Conservation (phyloP, 2,888 invertebrate genomes). For the Tromatobia lineatoria region DNA sequence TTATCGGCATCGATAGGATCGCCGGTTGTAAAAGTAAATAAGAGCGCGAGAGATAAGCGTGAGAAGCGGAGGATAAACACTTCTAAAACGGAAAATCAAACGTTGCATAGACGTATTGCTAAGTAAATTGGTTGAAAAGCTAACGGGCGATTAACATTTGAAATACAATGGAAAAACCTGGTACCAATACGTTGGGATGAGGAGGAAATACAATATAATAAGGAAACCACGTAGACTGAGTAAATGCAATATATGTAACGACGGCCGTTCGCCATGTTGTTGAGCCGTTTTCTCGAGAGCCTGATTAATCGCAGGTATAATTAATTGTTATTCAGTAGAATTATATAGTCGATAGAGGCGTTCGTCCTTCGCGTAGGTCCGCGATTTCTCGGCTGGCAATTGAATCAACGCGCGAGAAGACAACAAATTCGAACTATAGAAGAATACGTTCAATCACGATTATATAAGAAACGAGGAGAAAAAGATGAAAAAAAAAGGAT, state of each 20-base stretch:
- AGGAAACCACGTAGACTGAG: constrained; percentile 85
- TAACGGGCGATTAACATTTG: constrained; percentile 15
- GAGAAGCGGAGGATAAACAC: constrained; percentile 64
- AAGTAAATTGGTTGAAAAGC: constrained; percentile 55
- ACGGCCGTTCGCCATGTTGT: constrained; percentile 82
- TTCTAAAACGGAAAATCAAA: constrained; percentile 77
- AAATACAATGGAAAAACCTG: constrained; percentile 14
- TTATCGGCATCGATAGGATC: constrained; percentile 62
- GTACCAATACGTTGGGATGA: constrained; percentile 12
- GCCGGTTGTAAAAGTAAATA: constrained; percentile 73
- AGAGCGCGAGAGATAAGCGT: constrained; percentile 2
- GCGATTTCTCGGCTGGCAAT: constrained; percentile 51
- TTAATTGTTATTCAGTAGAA: constrained; percentile 68
- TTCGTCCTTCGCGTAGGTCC: constrained; percentile 54
- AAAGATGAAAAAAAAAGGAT: constrained; percentile 53
- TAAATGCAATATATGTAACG: constrained; percentile 83
- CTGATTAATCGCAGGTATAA: constrained; percentile 72
- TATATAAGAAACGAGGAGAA: constrained; percentile 35
- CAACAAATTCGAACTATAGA: constrained; percentile 8
- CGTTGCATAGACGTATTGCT: constrained; percentile 67
- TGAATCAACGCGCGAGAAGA: constrained; percentile 30
- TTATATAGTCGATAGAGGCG: constrained; percentile 48
- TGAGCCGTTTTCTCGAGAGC: constrained; percentile 78
- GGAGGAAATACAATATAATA: constrained; percentile 75
- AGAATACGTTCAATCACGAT: constrained; percentile 40